Conservation (phyloP, 2,113 vertebrate genomes). For the Myocastor coypus region DNA sequence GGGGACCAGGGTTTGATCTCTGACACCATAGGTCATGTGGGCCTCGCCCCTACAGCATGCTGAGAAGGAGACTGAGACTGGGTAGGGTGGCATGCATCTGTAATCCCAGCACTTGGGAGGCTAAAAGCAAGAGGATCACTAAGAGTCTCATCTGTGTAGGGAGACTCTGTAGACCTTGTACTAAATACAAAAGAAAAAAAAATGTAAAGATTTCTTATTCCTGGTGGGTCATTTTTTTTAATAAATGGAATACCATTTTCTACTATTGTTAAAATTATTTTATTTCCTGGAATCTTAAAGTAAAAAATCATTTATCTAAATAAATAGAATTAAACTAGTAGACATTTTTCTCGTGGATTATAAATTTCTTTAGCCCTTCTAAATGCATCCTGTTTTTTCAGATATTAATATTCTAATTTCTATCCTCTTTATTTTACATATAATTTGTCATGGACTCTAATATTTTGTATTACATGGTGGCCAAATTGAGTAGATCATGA, state of each 20-base stretch:
- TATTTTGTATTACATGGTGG: neutral
- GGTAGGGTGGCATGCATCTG: too few relatives aligned
- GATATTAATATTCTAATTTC: constrained; percentile 7
- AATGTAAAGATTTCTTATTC: neutral
- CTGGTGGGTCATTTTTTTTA: constrained; percentile 19
- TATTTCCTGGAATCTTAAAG: neutral
- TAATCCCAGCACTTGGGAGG: too few relatives aligned
- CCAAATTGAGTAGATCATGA: constrained; percentile 11
- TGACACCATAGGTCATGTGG: too few relatives aligned
- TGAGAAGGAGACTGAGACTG: too few relatives aligned
- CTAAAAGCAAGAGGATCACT: too few relatives aligned
- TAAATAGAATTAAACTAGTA: constrained; percentile 34
- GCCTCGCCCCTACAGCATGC: too few relatives aligned
- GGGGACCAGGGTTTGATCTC: too few relatives aligned
- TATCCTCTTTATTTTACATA: constrained; percentile 15
- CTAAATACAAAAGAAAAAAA: too few relatives aligned
- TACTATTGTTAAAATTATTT: constrained; percentile 14
- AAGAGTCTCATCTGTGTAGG: too few relatives aligned
- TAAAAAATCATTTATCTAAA: constrained; percentile 15
- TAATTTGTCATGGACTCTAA: neutral
- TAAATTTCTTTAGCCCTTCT: constrained; percentile 15
- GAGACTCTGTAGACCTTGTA: too few relatives aligned
- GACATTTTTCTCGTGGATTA: neutral
- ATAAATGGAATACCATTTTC: neutral
- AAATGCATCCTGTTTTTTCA: neutral